These are phyloP conservation scores for Papilio glaucus DNA, from an alignment of 1,140 invertebrate genomes.

Conservation along the genomic window DNA sequence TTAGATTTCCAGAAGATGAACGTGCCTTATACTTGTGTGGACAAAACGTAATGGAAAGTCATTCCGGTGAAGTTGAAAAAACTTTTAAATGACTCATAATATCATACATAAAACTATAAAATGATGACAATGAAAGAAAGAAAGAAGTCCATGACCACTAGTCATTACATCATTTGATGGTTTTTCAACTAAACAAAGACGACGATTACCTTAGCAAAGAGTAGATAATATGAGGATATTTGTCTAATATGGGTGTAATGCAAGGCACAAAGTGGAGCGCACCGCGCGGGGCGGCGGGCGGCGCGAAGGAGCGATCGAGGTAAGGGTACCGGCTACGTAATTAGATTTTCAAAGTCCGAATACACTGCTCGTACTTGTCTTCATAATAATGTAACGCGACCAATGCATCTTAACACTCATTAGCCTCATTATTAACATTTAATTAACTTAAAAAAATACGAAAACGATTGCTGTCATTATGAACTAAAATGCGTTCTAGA, in stretches of 20 bases:
- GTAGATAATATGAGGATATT: background rate
- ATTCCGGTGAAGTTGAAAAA: no score
- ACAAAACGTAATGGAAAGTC: no score
- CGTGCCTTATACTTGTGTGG: no score
- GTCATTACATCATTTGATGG: no score
- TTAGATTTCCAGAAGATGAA: no score
- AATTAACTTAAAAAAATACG: background rate
- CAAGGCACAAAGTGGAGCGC: conserved; percentile 46
- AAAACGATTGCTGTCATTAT: no score
- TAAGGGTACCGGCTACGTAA: conserved; percentile 82
- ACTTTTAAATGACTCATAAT: no score
- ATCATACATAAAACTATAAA: no score
- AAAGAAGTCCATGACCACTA: no score
- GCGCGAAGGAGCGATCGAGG: conserved; percentile 79
- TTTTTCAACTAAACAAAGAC: no score
- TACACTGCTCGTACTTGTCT: conserved; percentile 84
- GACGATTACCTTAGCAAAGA: background rate
- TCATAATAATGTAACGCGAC: conserved; percentile 77
- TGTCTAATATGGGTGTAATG: conserved; percentile 6
- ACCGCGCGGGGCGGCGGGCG: conserved; percentile 51
- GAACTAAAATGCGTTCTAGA: no score
- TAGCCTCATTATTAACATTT: conserved; percentile 5
- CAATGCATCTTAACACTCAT: conserved; percentile 55
- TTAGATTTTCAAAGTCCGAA: conserved; percentile 85
- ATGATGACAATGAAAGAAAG: no score